phyloP scores from a whole-genome alignment of 2,888 invertebrate genomes.

The Tenthredo mesomela region DNA sequence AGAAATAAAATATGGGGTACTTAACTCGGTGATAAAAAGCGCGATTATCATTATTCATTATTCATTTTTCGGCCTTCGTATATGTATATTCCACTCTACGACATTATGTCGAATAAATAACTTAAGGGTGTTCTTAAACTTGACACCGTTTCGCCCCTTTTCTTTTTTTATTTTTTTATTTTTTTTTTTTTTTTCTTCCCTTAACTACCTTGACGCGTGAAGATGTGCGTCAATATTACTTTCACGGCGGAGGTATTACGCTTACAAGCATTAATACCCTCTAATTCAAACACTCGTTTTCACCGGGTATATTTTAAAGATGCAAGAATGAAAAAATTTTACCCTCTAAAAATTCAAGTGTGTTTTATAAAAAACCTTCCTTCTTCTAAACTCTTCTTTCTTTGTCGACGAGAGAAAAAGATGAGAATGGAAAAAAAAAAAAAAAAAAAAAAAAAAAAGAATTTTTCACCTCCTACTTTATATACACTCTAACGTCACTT shows the following conservation, averaged over 20 bases:
- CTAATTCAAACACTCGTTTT: not conserved
- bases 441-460: not conserved
- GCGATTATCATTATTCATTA: not conserved
- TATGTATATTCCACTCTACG: not conserved
- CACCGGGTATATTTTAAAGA: not conserved
- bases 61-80: not conserved
- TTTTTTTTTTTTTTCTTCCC: not conserved
- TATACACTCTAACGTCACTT: constrained; percentile 3
- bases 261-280: not conserved
- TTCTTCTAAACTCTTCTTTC: not conserved
- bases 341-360: not conserved
- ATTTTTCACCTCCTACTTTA: not conserved
- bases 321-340: not conserved
- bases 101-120: constrained; percentile 3
- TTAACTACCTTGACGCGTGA: not conserved
- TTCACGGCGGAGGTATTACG: not conserved
- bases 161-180: too few species aligned
- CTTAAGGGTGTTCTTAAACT: not conserved
- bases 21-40: not conserved
- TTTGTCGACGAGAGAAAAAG: not conserved
- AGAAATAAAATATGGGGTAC: not conserved
- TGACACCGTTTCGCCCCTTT: not conserved
- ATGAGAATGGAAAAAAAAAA: not conserved
- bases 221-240: not conserved
- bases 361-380: not conserved